phyloP scores from a whole-genome alignment of 2,797 vertebrate species.

The Chromobotia macracanthus region DNA sequence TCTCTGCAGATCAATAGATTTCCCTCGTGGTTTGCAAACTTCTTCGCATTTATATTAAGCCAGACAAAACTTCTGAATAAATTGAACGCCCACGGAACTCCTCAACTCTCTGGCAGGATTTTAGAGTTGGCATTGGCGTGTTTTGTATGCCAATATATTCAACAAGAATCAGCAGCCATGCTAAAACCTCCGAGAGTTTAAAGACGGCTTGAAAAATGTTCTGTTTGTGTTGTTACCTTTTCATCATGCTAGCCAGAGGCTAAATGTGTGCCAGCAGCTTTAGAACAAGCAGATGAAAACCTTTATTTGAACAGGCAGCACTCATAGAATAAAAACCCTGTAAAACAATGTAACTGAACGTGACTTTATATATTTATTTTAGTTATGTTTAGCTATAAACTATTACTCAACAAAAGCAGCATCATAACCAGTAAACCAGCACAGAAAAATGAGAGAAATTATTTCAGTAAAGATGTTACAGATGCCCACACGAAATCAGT shows the following conservation, averaged over 20 bases:
- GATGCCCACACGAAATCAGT: slow-evolving; percentile 11
- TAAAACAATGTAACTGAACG: background rate
- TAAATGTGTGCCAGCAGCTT: slow-evolving; percentile 12
- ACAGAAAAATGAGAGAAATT: background rate
- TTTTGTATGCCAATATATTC: slow-evolving; percentile 42
- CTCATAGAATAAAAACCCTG: background rate
- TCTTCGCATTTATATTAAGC: slow-evolving; percentile 21
- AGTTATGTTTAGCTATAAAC: background rate
- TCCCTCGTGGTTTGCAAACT: slow-evolving; percentile 30
- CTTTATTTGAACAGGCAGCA: background rate
- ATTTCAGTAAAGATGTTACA: background rate
- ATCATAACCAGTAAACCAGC: background rate
- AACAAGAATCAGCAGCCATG: slow-evolving; percentile 18
- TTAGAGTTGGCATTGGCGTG: slow-evolving; percentile 12
- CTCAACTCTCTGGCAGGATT: slow-evolving; percentile 12
- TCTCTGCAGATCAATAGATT: slow-evolving; percentile 30
- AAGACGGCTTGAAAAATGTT: slow-evolving; percentile 40
- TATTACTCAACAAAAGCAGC: background rate
- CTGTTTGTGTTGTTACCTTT: slow-evolving; percentile 36
- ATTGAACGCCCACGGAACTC: slow-evolving; percentile 34
- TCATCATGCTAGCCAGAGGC: slow-evolving; percentile 23
- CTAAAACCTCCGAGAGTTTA: slow-evolving; percentile 22
- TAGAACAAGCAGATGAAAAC: background rate
- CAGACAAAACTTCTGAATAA: slow-evolving; percentile 33
- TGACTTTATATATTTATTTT: background rate